phyloP scores from a whole-genome alignment of 2,888 invertebrate species.

The Thyatira batis region DNA sequence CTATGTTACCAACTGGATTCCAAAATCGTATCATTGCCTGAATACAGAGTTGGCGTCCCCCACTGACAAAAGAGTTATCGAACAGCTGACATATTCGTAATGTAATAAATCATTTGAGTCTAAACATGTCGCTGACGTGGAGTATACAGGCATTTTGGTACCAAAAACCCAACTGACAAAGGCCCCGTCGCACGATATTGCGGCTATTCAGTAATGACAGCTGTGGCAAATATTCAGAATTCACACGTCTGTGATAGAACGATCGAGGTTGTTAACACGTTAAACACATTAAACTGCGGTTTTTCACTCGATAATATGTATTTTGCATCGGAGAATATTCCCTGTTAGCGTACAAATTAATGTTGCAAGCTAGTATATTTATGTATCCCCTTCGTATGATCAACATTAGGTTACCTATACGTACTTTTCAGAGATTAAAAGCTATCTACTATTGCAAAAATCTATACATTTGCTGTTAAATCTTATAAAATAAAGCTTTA shows the following conservation, averaged over 20 bases:
- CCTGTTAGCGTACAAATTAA: neutral
- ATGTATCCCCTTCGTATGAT: too few relatives aligned
- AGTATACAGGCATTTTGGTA: constrained; percentile 32
- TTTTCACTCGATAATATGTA: neutral
- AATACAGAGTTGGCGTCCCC: neutral
- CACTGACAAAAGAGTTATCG: constrained; percentile 14
- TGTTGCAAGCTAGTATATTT: too few relatives aligned
- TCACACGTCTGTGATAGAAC: constrained; percentile 8
- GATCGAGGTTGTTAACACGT: neutral
- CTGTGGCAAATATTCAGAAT: constrained; percentile 45
- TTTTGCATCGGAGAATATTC: too few relatives aligned
- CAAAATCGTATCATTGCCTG: neutral
- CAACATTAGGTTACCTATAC: too few relatives aligned
- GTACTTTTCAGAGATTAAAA: too few relatives aligned
- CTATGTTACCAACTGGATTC: neutral
- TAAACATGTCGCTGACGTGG: constrained; percentile 43
- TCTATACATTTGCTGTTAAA: too few relatives aligned
- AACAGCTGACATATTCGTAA: constrained; percentile 39
- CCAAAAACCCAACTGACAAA: constrained; percentile 46
- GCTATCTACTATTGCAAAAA: too few relatives aligned
- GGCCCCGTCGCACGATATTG: constrained; percentile 43
- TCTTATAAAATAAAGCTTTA: too few relatives aligned
- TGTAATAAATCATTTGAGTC: constrained; percentile 62
- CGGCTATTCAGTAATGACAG: constrained; percentile 46
- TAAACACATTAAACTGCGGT: neutral